phyloP scores from a whole-genome alignment of 2,113 vertebrate genomes.

The Eublepharis macularius region DNA sequence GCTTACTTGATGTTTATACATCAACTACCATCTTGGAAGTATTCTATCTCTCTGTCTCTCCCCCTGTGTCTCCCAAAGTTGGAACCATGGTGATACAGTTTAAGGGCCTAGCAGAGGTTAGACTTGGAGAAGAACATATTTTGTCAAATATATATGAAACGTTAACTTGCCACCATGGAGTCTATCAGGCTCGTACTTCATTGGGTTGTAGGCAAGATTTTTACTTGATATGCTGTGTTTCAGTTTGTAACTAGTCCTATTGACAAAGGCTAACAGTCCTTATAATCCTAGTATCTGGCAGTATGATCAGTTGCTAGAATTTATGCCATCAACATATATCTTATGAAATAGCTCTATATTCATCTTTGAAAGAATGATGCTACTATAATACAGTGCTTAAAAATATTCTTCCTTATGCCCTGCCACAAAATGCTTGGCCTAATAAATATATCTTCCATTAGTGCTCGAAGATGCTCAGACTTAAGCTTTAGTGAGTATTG shows the following conservation, averaged over 20 bases:
- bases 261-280: not conserved
- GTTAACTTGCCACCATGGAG: no score
- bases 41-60: no score
- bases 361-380: not conserved
- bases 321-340: not conserved
- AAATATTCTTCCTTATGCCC: not conserved
- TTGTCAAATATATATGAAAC: no score
- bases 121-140: no score
- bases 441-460: not conserved
- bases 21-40: no score
- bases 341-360: not conserved
- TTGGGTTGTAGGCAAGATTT: no score
- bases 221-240: no score
- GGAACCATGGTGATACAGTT: no score
- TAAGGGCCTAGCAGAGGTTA: no score
- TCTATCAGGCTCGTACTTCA: no score
- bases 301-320: not conserved
- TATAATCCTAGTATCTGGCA: not conserved
- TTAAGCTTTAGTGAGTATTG: not conserved
- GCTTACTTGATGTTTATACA: no score
- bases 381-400: not conserved
- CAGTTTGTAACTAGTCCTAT: not conserved
- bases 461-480: not conserved
- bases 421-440: not conserved
- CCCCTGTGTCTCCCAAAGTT: no score